Evolutionary conservation across 2,113 vertebrate species (phyloP).

Genomic region (Nerophis ophidion): DNA sequence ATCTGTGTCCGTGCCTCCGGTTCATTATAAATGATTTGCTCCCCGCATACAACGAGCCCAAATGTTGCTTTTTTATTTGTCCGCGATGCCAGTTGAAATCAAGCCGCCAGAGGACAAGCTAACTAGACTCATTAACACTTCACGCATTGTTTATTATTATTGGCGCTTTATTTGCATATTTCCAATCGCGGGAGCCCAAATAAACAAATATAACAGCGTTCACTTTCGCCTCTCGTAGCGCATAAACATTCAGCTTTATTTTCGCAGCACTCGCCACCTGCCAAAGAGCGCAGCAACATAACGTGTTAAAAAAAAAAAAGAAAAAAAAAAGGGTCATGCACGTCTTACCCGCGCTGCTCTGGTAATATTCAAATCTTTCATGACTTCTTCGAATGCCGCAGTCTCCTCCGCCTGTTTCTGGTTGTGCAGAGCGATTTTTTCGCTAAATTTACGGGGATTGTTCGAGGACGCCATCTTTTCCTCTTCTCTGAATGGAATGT

Average conservation of each 20-base stretch:
- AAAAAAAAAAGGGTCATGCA: slow-evolving; percentile 10
- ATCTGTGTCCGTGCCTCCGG: background rate
- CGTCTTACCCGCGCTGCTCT: slow-evolving; percentile 87
- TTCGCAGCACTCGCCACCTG: slow-evolving; percentile 49
- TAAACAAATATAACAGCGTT: background rate
- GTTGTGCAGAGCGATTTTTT: slow-evolving; percentile 94
- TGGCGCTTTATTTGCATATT: background rate
- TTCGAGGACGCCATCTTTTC: slow-evolving; percentile 96
- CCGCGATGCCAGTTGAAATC: slow-evolving; percentile 8
- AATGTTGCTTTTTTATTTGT: slow-evolving; percentile 14
- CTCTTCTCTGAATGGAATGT: slow-evolving; percentile 79
- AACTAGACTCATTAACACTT: slow-evolving; percentile 13
- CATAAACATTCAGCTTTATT: slow-evolving; percentile 16
- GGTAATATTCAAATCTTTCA: slow-evolving; percentile 93
- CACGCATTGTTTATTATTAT: background rate
- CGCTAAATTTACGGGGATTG: slow-evolving; percentile 98
- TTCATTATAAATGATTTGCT: slow-evolving; percentile 1
- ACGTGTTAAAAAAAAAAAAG: background rate
- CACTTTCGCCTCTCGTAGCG: slow-evolving; percentile 33
- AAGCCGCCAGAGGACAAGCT: slow-evolving; percentile 27
- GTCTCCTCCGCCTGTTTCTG: slow-evolving; percentile 96
- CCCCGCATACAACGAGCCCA: background rate
- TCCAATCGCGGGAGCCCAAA: background rate
- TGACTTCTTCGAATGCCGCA: slow-evolving; percentile 92
- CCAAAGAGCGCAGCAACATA: slow-evolving; percentile 37